Percentiles rank a stretch among this genome's conserved stretches.
These are phyloP conservation scores for Hypotaenidia philippensis DNA, from an alignment of 2,797 vertebrate genomes.

Conservation along the genomic window DNA sequence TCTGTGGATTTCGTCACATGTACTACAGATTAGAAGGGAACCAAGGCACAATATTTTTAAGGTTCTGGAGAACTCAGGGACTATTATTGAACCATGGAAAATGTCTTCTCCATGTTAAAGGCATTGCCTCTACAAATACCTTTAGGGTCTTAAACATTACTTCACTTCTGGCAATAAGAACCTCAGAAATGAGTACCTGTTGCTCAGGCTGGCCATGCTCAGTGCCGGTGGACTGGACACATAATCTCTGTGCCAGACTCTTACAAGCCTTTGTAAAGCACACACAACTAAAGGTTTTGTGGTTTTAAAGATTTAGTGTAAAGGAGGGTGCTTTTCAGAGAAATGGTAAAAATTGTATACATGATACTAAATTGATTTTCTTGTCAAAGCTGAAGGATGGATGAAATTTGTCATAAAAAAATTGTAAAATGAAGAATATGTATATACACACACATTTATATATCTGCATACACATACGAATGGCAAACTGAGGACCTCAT, in stretches of 20 bases:
- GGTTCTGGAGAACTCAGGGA: neutral
- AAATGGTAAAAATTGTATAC: neutral
- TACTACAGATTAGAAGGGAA: neutral
- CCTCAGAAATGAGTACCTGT: neutral
- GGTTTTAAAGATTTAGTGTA: neutral
- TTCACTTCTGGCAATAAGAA: neutral
- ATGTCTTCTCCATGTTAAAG: neutral
- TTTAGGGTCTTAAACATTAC: neutral
- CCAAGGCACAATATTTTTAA: neutral
- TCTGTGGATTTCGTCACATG: fast-evolving
- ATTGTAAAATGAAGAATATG: neutral
- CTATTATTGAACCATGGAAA: neutral
- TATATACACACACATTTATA: neutral
- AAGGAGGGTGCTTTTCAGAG: neutral
- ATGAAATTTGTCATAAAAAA: neutral
- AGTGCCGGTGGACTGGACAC: neutral
- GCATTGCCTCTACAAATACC: neutral
- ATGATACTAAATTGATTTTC: neutral
- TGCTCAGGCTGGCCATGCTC: neutral
- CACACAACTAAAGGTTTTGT: neutral
- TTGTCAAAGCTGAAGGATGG: neutral
- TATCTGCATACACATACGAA: neutral
- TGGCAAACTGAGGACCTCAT: neutral
- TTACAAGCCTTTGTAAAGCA: neutral
- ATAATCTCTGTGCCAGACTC: neutral